These are phyloP conservation scores for Tetanocera ferruginea DNA, from an alignment of 2,888 invertebrate species.

Conservation along the genomic window DNA sequence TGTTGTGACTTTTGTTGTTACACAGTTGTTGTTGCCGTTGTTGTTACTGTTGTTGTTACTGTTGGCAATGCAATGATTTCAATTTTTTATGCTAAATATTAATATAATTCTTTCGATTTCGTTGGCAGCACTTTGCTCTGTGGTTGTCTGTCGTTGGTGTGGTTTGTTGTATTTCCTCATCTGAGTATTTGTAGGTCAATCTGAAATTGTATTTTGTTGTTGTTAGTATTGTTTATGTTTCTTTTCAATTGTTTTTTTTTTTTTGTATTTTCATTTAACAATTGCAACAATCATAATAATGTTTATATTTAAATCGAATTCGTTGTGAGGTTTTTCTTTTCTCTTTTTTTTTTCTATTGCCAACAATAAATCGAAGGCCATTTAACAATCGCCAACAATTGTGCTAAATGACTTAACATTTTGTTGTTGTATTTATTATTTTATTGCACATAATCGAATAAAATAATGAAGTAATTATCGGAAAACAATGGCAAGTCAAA, in stretches of 20 bases:
- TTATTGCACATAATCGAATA: too few species aligned
- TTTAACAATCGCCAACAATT: too few species aligned
- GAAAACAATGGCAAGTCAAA: too few species aligned
- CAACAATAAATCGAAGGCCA: not conserved
- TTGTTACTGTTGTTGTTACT: not conserved
- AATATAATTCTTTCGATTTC: slow-evolving; percentile 16
- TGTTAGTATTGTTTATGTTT: not conserved
- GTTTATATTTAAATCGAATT: not conserved
- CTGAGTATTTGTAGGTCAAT: slow-evolving; percentile 15
- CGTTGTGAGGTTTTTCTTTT: not conserved
- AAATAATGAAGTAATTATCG: too few species aligned
- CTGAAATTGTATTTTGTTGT: not conserved
- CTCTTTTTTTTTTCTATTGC: not conserved
- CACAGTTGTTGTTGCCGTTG: not conserved
- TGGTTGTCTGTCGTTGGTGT: slow-evolving; percentile 4
- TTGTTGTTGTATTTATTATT: too few species aligned
- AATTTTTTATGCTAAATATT: slow-evolving; percentile 1
- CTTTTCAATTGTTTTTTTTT: not conserved
- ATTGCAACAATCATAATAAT: not conserved
- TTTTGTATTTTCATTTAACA: not conserved
- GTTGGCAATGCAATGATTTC: not conserved
- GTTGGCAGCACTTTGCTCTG: not conserved
- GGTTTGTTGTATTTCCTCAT: not conserved
- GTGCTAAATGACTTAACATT: too few species aligned
- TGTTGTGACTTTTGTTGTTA: not conserved